Conservation (phyloP, 2,113 vertebrate species). For the Oxygymnocypris stewartii region DNA sequence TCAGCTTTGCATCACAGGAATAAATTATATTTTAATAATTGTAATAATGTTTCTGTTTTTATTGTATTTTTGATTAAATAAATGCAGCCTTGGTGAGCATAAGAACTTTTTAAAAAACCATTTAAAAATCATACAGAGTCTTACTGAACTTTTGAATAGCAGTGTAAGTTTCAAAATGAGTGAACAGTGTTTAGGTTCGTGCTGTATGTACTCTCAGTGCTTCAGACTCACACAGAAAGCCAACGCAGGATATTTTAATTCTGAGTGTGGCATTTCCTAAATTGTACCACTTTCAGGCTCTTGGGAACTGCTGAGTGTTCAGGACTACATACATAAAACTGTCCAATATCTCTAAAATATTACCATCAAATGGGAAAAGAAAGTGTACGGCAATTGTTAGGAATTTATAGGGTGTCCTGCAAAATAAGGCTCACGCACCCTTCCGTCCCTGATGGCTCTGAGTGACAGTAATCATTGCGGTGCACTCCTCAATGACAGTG, state of each 20-base stretch:
- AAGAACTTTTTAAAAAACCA: too few relatives aligned
- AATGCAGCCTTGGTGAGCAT: background rate
- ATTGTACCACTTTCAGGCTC: constrained; percentile 8
- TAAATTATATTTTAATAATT: background rate
- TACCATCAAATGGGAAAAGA: constrained; percentile 17
- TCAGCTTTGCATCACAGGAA: background rate
- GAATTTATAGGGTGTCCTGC: constrained; percentile 16
- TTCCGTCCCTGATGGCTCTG: constrained; percentile 5
- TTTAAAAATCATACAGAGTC: background rate
- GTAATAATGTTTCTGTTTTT: background rate
- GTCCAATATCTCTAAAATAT: constrained; percentile 24
- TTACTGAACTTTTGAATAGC: background rate
- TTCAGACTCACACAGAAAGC: background rate
- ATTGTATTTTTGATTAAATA: background rate
- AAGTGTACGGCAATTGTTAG: background rate
- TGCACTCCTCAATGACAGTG: constrained; percentile 26
- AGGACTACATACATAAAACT: constrained; percentile 4
- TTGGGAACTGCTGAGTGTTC: constrained; percentile 21
- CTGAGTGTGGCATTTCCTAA: constrained; percentile 11
- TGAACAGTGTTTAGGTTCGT: background rate
- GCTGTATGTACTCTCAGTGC: background rate
- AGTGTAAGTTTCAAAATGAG: background rate
- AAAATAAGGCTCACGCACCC: background rate
- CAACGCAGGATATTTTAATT: constrained; percentile 5
- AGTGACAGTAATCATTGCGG: constrained; percentile 38